Evolutionary conservation across 2,888 invertebrate species (phyloP), one percentile per base, ranked within the genome.

Genomic region (Callimorpha dominula): DNA sequence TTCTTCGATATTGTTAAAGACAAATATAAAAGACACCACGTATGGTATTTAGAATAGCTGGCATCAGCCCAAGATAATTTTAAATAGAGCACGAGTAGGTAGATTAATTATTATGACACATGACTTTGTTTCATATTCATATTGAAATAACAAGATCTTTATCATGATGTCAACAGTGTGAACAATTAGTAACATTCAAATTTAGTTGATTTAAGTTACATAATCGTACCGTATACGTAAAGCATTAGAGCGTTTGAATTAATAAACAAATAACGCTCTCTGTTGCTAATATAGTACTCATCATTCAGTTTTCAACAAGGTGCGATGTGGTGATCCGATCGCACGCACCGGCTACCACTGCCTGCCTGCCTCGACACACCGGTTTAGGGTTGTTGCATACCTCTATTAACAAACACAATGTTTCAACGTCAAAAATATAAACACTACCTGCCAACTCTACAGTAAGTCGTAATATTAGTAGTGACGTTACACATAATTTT

Each of bases 61-160:
- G 93, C 93, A 89, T 78, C 80, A 81, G 78, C 89, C 93, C 92
- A 92, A 92, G 86, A 88, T 87, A 87, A 88, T 88, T 89, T 89
- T 90, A 93, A 92, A 92, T 92, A 90, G 91, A 92, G 86, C 90
- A 88, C 88, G 89, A 88, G 92, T 92, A 91, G 91, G 91, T 88
- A 91, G 90, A 92, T 94, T 92, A 91, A 90, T 92, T 93, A 92
- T 93, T 92, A 92, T 91, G 91, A 92, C 91, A 90, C 87, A 89
- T 88, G 88, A 90, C 88, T 90, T 91, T 90, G 89, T 91, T 90
- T 86, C 82, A 85, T 87, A 89, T 86, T 86, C 85, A 87, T 86
- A 85, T 87, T 88, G 86, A 89, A 87, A 90, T 87, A 85, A 86
- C 81, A 81, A 85, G 85, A 89, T 89, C 88, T 87, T 88, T 86